phyloP scores from a whole-genome alignment of 2,113 vertebrate species.

The Rhabdornis inornatus region DNA sequence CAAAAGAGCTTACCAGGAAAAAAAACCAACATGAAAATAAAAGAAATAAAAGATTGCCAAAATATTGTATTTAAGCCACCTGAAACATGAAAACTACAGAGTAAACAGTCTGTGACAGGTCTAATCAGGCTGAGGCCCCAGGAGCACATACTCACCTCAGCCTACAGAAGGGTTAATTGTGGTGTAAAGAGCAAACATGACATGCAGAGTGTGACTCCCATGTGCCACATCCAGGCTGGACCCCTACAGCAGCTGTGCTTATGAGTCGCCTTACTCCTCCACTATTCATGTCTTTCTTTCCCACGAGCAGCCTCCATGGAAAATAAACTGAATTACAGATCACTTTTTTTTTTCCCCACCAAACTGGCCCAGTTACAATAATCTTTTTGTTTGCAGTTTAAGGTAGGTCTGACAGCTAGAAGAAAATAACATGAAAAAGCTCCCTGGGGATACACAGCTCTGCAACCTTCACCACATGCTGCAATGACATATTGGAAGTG shows the following conservation, averaged over 20 bases:
- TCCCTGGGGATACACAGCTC: neutral
- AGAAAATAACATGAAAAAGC: neutral
- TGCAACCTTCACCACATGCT: neutral
- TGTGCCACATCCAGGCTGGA: neutral
- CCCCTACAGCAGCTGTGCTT: accelerated
- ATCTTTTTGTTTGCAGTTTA: neutral
- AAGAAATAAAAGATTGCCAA: neutral
- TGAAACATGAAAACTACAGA: neutral
- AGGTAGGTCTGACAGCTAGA: neutral
- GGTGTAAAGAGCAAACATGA: neutral
- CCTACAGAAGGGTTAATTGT: neutral
- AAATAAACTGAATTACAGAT: neutral
- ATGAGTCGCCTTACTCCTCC: neutral
- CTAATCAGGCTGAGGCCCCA: neutral
- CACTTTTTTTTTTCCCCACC: too few species aligned
- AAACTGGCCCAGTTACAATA: neutral
- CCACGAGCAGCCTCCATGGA: accelerated
- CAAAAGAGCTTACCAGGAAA: neutral
- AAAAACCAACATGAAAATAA: neutral
- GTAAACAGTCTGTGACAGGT: neutral
- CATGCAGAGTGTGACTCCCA: neutral
- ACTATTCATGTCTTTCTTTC: neutral
- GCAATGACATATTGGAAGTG: neutral
- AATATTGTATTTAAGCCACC: neutral
- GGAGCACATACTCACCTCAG: neutral